Evolutionary conservation across 2,888 invertebrate genomes (phyloP).

Genomic region (Melieria picta): DNA sequence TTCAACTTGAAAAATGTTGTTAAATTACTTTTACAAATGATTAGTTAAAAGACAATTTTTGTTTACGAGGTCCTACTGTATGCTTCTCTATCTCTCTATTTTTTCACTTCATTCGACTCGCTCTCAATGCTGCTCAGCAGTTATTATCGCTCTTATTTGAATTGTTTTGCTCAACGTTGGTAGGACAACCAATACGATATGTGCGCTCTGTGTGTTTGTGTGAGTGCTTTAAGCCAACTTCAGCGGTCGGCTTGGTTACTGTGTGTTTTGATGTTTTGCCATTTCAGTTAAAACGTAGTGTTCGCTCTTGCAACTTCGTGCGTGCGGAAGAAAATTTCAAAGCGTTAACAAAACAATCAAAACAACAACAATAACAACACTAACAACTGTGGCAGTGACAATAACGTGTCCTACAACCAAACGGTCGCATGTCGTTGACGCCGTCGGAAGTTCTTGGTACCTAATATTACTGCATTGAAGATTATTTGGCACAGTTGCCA

Average conservation of each 20-base stretch:
- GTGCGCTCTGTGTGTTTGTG: background rate
- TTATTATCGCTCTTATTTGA: background rate
- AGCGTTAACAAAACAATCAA: background rate
- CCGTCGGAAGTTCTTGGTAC: constrained; percentile 21
- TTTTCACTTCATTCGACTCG: no score
- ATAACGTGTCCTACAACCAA: background rate
- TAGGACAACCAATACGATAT: background rate
- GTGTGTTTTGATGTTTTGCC: constrained; percentile 43
- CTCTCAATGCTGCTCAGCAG: constrained; percentile 1
- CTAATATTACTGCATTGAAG: no score
- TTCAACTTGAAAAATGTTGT: no score
- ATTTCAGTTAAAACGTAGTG: constrained; percentile 49
- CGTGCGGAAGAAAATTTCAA: constrained; percentile 18
- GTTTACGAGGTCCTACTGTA: no score
- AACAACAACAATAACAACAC: constrained; percentile 11
- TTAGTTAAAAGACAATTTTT: no score
- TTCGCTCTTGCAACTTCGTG: constrained; percentile 54
- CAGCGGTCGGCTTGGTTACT: constrained; percentile 52
- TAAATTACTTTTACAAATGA: no score
- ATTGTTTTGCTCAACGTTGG: constrained; percentile 3
- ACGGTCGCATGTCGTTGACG: constrained; percentile 10
- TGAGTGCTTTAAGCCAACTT: constrained; percentile 21
- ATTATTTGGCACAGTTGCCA: no score
- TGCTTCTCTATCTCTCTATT: no score
- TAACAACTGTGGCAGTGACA: background rate